These are phyloP conservation scores for Chaetops frenatus DNA, from an alignment of 2,113 vertebrate genomes.

Conservation along the genomic window DNA sequence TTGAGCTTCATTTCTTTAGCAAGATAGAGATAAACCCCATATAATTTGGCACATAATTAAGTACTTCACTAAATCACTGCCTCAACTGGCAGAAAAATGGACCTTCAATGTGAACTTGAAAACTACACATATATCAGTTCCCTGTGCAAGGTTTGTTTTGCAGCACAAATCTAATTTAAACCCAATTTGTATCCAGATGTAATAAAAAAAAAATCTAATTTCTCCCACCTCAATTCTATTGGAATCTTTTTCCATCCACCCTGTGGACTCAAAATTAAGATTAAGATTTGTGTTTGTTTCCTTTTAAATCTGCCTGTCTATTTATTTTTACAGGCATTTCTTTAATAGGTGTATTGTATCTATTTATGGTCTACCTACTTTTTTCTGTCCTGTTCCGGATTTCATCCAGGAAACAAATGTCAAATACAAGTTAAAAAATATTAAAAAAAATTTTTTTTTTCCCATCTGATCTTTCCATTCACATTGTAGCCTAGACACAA, in stretches of 20 bases:
- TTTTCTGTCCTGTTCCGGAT: background rate
- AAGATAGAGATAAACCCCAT: background rate
- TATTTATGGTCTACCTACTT: background rate
- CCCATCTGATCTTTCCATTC: background rate
- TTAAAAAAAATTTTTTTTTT: background rate
- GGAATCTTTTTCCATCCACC: background rate
- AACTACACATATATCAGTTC: background rate
- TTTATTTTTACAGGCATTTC: background rate
- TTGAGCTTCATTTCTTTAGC: background rate
- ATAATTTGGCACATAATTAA: background rate
- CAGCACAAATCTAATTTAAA: slow-evolving; percentile 29
- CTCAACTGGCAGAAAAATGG: background rate
- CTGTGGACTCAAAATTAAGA: background rate
- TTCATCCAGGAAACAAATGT: background rate
- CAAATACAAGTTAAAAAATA: background rate
- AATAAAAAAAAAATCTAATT: slow-evolving; percentile 45
- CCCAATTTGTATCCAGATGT: background rate
- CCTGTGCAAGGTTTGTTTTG: background rate
- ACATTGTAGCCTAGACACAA: background rate
- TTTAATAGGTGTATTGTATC: background rate
- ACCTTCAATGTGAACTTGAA: slow-evolving; percentile 10
- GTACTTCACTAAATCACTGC: background rate
- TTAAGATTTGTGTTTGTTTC: background rate
- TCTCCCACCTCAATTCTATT: background rate
- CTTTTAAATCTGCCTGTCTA: background rate